Conservation (phyloP, 2,888 invertebrate species). For the Oxyscelio sp. region DNA sequence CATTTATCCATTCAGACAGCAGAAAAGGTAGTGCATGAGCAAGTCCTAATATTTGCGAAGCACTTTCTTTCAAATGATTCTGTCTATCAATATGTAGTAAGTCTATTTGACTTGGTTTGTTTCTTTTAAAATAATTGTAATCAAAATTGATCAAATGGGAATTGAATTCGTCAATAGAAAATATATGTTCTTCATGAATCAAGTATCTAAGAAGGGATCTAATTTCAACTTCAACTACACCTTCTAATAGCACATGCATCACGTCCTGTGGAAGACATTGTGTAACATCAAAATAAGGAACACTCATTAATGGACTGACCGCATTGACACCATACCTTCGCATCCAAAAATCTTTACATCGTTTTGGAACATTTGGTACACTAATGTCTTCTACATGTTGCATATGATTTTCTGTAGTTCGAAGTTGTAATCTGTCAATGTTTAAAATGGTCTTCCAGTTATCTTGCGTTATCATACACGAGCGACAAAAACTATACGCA, state of each 20-base stretch:
- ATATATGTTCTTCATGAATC: background rate
- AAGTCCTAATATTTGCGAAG: constrained; percentile 30
- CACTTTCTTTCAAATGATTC: constrained; percentile 56
- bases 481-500: constrained; percentile 68
- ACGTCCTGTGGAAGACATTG: too few species aligned
- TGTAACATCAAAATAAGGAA: too few species aligned
- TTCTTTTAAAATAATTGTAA: constrained; percentile 56
- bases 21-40: constrained; percentile 29
- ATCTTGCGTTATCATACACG: constrained; percentile 37
- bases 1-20: constrained; percentile 13
- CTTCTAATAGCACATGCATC: constrained; percentile 26
- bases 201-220: background rate
- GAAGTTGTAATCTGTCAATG: background rate
- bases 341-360: constrained; percentile 5
- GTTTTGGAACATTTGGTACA: constrained; percentile 8
- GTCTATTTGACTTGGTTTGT: constrained; percentile 56
- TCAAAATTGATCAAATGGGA: constrained; percentile 43
- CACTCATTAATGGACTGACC: background rate
- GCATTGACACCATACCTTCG: constrained; percentile 10
- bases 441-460: constrained; percentile 4
- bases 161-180: background rate
- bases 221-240: constrained; percentile 3
- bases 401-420: background rate
- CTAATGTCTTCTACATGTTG: constrained; percentile 1
- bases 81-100: constrained; percentile 14